Evolutionary conservation across 2,888 invertebrate genomes (phyloP).

Genomic region (Euzophera pinguis): DNA sequence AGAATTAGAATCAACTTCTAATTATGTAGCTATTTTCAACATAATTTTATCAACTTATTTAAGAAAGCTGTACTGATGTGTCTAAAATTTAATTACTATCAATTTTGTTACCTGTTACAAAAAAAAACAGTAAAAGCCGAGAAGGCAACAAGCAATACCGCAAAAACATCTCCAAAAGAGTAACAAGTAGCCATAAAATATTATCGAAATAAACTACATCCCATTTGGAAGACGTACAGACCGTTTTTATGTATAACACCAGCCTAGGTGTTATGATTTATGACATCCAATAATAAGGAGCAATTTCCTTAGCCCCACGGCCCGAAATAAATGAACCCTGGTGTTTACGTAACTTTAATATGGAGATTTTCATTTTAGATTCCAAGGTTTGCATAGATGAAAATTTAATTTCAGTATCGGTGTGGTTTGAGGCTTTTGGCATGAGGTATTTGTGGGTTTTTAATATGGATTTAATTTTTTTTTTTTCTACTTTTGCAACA

Average conservation of each 20-base stretch:
- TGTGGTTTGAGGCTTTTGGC: conserved; percentile 27
- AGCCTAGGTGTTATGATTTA: conserved; percentile 50
- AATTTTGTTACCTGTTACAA: too few species aligned
- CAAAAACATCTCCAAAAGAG: background rate
- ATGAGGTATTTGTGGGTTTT: background rate
- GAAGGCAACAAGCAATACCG: background rate
- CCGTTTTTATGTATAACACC: conserved; percentile 27
- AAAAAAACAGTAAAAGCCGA: background rate
- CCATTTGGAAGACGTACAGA: conserved; percentile 10
- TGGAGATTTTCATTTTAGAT: conserved; percentile 65
- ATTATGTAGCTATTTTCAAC: too few species aligned
- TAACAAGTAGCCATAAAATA: conserved; percentile 5
- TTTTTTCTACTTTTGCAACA: too few species aligned
- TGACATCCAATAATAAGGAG: conserved; percentile 52
- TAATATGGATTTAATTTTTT: too few species aligned
- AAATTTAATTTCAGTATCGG: conserved; percentile 57
- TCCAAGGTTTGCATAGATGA: conserved; percentile 46
- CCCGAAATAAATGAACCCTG: conserved; percentile 45
- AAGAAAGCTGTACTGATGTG: too few species aligned
- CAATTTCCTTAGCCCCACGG: conserved; percentile 43
- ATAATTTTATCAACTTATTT: too few species aligned
- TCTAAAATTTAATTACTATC: too few species aligned
- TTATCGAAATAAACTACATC: conserved; percentile 9
- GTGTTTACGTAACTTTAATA: conserved; percentile 62
- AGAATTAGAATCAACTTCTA: too few species aligned